Percentiles rank a stretch among this genome's conserved stretches.
phyloP scores from a whole-genome alignment of 2,113 vertebrate species.

The Mesembrinibis cayennensis region DNA sequence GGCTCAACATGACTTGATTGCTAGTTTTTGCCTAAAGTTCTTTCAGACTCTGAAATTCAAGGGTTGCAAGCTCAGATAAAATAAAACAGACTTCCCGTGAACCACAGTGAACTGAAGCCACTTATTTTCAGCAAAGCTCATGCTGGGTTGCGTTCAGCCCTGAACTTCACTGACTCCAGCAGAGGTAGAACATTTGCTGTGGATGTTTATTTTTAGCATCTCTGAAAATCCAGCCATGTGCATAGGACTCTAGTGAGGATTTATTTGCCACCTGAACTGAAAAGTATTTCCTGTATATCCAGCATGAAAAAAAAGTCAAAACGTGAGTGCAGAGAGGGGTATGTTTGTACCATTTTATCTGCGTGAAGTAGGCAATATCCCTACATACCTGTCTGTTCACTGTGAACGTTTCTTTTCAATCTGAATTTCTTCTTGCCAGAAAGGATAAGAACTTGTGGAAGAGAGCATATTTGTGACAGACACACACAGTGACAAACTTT shows the following conservation, averaged over 20 bases:
- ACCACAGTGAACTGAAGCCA: constrained; percentile 11
- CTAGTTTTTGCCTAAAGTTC: neutral
- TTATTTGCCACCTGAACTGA: neutral
- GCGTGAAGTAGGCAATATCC: neutral
- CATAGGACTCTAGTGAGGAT: neutral
- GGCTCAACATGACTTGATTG: neutral
- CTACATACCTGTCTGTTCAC: neutral
- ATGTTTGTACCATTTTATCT: neutral
- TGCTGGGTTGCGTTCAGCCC: neutral
- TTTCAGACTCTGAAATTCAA: neutral
- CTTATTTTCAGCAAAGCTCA: constrained; percentile 8
- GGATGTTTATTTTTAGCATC: neutral
- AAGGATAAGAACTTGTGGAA: neutral
- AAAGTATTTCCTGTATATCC: neutral
- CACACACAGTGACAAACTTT: constrained; percentile 38
- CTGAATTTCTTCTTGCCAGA: neutral
- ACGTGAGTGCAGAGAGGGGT: neutral
- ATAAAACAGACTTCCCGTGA: constrained; percentile 48
- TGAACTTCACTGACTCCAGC: constrained; percentile 29
- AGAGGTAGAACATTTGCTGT: neutral
- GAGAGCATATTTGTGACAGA: constrained; percentile 21
- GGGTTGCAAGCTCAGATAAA: constrained; percentile 5
- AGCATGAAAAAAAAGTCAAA: neutral
- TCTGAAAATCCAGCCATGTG: neutral
- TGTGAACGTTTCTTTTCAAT: neutral